Evolutionary conservation across 2,888 invertebrate genomes (phyloP).

Genomic region (Agonopterix subpropinquella): DNA sequence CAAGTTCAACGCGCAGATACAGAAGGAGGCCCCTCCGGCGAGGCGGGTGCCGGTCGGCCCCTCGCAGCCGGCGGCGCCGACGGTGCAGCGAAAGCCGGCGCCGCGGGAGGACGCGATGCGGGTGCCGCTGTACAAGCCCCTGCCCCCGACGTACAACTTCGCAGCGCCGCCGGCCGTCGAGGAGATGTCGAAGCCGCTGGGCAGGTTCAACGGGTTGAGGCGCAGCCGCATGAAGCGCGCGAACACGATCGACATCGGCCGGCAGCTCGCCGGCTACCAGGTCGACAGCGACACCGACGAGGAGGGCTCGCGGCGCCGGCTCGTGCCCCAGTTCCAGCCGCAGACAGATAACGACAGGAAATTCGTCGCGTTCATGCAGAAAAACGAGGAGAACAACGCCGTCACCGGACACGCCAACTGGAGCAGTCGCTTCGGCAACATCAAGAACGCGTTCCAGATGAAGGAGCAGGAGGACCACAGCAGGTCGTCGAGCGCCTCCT

Average conservation of each 20-base stretch:
- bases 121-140: slow-evolving; percentile 47
- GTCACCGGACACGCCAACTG: slow-evolving; percentile 76
- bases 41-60: slow-evolving; percentile 13
- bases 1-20: slow-evolving; percentile 50
- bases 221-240: slow-evolving; percentile 90
- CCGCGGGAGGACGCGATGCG: slow-evolving; percentile 14
- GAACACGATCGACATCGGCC: slow-evolving; percentile 92
- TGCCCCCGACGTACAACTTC: slow-evolving; percentile 62
- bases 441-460: slow-evolving; percentile 86
- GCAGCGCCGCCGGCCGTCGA: slow-evolving; percentile 47
- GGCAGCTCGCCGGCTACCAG: slow-evolving; percentile 76
- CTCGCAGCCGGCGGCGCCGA: slow-evolving; percentile 3
- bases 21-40: slow-evolving; percentile 24
- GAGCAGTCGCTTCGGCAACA: slow-evolving; percentile 88
- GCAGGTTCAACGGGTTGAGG: slow-evolving; percentile 75
- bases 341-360: slow-evolving; percentile 91
- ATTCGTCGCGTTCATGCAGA: slow-evolving; percentile 88
- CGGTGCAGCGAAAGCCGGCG: slow-evolving; percentile 1
- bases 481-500: slow-evolving; percentile 64
- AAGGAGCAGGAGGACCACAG: slow-evolving; percentile 42
- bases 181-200: slow-evolving; percentile 51
- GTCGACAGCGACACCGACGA: slow-evolving; percentile 69
- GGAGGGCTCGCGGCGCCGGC: slow-evolving; percentile 44
- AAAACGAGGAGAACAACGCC: slow-evolving; percentile 67
- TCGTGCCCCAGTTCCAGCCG: slow-evolving; percentile 82